Evolutionary conservation across 2,797 vertebrate genomes (phyloP), one percentile per base, ranked within the genome.

Genomic region (Micrastur ruficollis): DNA sequence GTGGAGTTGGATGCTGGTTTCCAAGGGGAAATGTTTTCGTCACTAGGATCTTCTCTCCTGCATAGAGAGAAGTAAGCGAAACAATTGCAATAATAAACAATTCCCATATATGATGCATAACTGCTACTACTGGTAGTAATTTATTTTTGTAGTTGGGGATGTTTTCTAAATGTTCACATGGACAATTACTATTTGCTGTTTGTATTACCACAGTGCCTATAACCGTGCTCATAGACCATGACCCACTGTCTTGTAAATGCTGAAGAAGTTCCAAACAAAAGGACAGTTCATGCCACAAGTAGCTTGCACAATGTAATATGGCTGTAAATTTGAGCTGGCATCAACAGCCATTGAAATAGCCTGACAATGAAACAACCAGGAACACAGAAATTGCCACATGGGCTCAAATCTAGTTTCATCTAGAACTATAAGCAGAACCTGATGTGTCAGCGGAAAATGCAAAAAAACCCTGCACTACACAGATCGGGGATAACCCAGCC

Each of bases 191-290:
- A 65, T 85, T 85, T 3, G 3, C 67, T 94, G 74, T 83, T 93
- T 93, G 89, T 91, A 86, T 75, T 88, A 81, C 22, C 38, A 67
- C 53, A 81, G 74, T 67, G 84, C 53, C 80, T 86, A 50, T 89
- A 96, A 87, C 81, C 0, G 18, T 90, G 85, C 47, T 95, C 80
- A 81, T 8, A 47, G 75, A 96, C 87, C 90, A 95, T 90, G 91
- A 96, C 81, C 86, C 75, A 50, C 78, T 84, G 61, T 62, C 85
- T 93, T 93, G 80, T 89, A 97, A 94, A 66, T 17, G 47, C 93
- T 76, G 80, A 94, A 90, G 70, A 90, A 89, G 71, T 72, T 93
- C 80, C 88, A 94, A 89, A 88, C 80, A 89, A 88, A 96, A 86
- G 83, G 88, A 89, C 80, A 66, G 76, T 70, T 86, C 50, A 18